A percentile compares a stretch with the other conserved stretches of the same genome.
These are phyloP conservation scores for Ochropacha duplaris DNA, from an alignment of 2,888 invertebrate species.

Conservation along the genomic window DNA sequence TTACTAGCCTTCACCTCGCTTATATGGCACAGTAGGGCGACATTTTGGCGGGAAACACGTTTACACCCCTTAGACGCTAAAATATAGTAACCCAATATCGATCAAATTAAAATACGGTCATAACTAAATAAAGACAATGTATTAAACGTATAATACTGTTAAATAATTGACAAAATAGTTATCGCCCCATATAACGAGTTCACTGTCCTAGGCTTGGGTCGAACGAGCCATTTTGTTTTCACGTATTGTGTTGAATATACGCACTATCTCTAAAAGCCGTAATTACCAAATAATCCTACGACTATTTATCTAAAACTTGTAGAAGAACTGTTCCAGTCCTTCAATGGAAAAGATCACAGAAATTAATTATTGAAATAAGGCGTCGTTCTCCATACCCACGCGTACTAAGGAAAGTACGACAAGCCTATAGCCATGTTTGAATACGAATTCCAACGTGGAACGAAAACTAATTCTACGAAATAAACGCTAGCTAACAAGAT, in stretches of 20 bases:
- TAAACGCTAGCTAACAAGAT: constrained; percentile 51
- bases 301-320: constrained; percentile 71
- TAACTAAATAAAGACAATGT: constrained; percentile 24
- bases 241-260: constrained; percentile 80
- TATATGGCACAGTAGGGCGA: constrained; percentile 62
- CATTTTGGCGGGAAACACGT: constrained; percentile 82
- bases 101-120: constrained; percentile 21
- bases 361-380: constrained; percentile 80
- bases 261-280: constrained; percentile 75
- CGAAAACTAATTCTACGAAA: constrained; percentile 62
- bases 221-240: constrained; percentile 84
- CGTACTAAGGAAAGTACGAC: constrained; percentile 78
- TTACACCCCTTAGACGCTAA: constrained; percentile 31
- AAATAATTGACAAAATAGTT: constrained; percentile 55
- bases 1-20: constrained; percentile 44
- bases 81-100: constrained; percentile 20
- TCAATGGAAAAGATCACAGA: constrained; percentile 78
- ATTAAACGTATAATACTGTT: constrained; percentile 29
- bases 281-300: constrained; percentile 72
- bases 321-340: constrained; percentile 75
- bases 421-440: constrained; percentile 82
- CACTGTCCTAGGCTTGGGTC: constrained; percentile 80
- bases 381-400: constrained; percentile 79
- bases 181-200: constrained; percentile 79
- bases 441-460: constrained; percentile 82